Evolutionary conservation across 2,888 invertebrate species (phyloP).

Genomic region (Alloscopus bannaensis): DNA sequence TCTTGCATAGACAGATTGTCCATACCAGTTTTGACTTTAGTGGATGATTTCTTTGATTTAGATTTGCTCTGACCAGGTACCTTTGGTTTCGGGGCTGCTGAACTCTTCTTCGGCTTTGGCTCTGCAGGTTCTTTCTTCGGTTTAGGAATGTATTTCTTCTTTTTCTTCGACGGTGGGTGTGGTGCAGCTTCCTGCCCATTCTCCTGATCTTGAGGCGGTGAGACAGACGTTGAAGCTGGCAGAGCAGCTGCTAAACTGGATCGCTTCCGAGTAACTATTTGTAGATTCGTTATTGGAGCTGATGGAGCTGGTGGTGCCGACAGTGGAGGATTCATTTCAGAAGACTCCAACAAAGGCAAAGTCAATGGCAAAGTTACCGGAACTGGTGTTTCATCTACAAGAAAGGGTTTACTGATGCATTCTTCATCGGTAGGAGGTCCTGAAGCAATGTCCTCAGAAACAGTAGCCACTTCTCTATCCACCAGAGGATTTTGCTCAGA

Average conservation of each 20-base stretch:
- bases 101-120: conserved; percentile 25
- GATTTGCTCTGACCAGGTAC: not conserved
- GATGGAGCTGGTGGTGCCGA: not conserved
- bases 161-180: conserved; percentile 33
- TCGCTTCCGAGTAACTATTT: conserved; percentile 40
- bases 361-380: too few relatives aligned
- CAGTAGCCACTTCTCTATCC: too few relatives aligned
- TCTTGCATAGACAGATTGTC: conserved; percentile 1
- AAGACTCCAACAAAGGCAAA: not conserved
- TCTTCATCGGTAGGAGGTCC: too few relatives aligned
- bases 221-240: not conserved
- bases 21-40: not conserved
- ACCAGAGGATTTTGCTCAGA: too few relatives aligned
- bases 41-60: not conserved
- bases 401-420: too few relatives aligned
- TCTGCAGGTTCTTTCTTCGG: conserved; percentile 4
- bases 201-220: not conserved
- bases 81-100: not conserved
- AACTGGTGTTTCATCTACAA: too few relatives aligned
- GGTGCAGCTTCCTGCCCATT: not conserved
- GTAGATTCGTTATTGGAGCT: conserved; percentile 4
- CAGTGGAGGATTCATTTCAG: not conserved
- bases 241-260: conserved; percentile 10
- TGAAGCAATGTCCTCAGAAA: too few relatives aligned
- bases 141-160: conserved; percentile 45